phyloP scores from a whole-genome alignment of 92 coral and sea anemone genomes.

The Parazoanthus swiftii region DNA sequence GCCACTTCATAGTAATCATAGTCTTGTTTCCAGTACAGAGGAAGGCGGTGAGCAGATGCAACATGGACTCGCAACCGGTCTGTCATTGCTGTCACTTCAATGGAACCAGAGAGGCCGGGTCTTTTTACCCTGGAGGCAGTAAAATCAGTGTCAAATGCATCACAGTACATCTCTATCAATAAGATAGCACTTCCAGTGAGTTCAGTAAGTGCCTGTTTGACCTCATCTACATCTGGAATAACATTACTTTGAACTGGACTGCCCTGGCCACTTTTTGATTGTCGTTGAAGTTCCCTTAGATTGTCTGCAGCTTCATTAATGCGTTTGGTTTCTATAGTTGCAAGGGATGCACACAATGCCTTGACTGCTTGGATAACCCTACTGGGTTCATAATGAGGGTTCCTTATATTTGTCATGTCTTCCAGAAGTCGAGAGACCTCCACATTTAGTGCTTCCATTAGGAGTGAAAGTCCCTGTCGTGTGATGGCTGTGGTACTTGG shows the following conservation, averaged over 20 bases:
- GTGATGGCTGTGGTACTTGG: constrained; percentile 88
- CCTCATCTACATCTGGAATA: constrained; percentile 56
- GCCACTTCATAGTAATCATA: constrained; percentile 80
- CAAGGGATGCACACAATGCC: constrained; percentile 93
- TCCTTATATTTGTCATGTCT: constrained; percentile 60
- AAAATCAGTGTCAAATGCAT: constrained; percentile 96
- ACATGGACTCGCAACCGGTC: constrained; percentile 80
- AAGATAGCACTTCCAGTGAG: constrained; percentile 73
- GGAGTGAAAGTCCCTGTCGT: constrained; percentile 81
- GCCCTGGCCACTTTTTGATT: constrained; percentile 11
- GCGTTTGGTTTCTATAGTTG: constrained; percentile 81
- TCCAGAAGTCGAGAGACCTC: constrained; percentile 77
- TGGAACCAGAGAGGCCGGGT: constrained; percentile 77
- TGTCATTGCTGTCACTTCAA: constrained; percentile 93
- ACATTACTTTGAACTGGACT: constrained; percentile 20
- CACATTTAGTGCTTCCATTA: constrained; percentile 79
- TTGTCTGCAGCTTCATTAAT: constrained; percentile 72
- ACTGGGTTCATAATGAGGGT: constrained; percentile 86
- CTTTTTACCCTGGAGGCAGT: constrained; percentile 73
- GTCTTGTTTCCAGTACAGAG: constrained; percentile 83
- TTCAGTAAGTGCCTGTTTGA: constrained; percentile 61
- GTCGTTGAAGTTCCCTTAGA: constrained; percentile 59
- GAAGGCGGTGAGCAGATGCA: constrained; percentile 89
- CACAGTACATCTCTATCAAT: constrained; percentile 92
- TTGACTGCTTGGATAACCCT: constrained; percentile 84